phyloP scores from a whole-genome alignment of 2,113 vertebrate genomes.

The Anolis carolinensis region DNA sequence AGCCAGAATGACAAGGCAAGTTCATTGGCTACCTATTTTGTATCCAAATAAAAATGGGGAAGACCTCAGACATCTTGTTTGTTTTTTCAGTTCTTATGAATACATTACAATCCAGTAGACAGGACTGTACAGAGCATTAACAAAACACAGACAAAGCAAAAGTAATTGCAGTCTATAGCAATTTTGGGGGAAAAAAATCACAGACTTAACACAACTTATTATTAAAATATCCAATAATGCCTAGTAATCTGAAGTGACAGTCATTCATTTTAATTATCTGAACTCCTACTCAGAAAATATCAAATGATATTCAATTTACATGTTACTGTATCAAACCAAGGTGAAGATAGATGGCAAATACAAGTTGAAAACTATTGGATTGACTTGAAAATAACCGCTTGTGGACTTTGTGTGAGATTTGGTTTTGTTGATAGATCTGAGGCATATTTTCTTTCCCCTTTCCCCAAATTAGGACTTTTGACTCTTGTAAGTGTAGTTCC shows the following conservation, averaged over 20 bases:
- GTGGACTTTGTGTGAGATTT: background rate
- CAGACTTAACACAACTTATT: slow-evolving; percentile 32
- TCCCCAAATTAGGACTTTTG: slow-evolving; percentile 12
- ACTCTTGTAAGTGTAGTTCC: background rate
- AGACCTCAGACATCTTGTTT: background rate
- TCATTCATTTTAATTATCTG: slow-evolving; percentile 20
- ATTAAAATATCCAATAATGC: slow-evolving; percentile 45
- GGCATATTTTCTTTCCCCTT: slow-evolving; percentile 29
- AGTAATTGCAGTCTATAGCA: slow-evolving; percentile 31
- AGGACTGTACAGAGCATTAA: slow-evolving; percentile 20
- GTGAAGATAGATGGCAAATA: background rate
- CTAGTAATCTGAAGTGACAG: slow-evolving; percentile 52
- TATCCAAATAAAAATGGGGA: slow-evolving; percentile 10
- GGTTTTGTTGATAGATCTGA: slow-evolving; percentile 20
- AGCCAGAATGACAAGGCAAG: slow-evolving; percentile 22
- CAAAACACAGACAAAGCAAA: slow-evolving; percentile 41
- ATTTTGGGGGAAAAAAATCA: slow-evolving; percentile 38
- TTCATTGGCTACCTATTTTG: slow-evolving; percentile 10
- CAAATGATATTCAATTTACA: slow-evolving; percentile 26
- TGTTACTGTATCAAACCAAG: slow-evolving; percentile 32
- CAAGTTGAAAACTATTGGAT: background rate
- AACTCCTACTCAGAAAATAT: slow-evolving; percentile 43
- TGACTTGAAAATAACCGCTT: background rate
- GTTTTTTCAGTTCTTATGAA: background rate
- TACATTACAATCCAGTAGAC: slow-evolving; percentile 12